A percentile compares a stretch with the other conserved stretches of the same genome.
These are phyloP conservation scores for Drosophila antonietae DNA, from an alignment of 2,888 invertebrate species.

Conservation along the genomic window DNA sequence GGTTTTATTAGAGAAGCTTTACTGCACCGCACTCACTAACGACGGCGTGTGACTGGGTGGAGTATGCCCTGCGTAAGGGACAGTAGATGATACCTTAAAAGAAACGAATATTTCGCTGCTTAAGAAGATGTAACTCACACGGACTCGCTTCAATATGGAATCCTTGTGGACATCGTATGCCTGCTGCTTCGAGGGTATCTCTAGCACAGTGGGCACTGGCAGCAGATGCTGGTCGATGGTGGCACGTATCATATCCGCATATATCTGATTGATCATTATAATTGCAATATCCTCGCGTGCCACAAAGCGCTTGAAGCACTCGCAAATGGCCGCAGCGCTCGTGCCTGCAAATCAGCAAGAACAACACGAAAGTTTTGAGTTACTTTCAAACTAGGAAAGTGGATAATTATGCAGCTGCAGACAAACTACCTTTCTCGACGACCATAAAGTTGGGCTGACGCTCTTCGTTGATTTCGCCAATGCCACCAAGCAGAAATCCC, in stretches of 20 bases:
- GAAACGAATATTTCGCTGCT: no score
- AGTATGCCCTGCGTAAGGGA: conserved; percentile 47
- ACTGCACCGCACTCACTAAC: conserved; percentile 15
- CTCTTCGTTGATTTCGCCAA: conserved; percentile 57
- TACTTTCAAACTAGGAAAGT: conserved; percentile 1
- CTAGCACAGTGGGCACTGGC: conserved; percentile 63
- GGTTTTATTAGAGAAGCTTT: neutral
- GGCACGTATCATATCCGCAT: conserved; percentile 59
- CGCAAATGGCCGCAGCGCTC: conserved; percentile 38
- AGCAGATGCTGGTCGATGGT: conserved; percentile 53
- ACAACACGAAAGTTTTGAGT: neutral
- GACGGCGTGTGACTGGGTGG: conserved; percentile 36
- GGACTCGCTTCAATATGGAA: conserved; percentile 62
- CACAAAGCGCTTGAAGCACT: conserved; percentile 56
- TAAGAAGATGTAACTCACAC: conserved; percentile 36
- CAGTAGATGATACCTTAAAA: neutral
- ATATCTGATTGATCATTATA: conserved; percentile 64
- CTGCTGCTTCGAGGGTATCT: conserved; percentile 67
- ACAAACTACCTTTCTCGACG: conserved; percentile 54
- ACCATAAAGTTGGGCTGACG: conserved; percentile 63
- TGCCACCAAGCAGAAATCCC: conserved; percentile 68
- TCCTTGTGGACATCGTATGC: conserved; percentile 59
- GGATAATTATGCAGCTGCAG: neutral
- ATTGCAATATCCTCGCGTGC: conserved; percentile 59
- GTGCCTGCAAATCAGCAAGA: conserved; percentile 39